phyloP scores from a whole-genome alignment of 2,113 vertebrate genomes.

The Ptychochromis oligacanthus region DNA sequence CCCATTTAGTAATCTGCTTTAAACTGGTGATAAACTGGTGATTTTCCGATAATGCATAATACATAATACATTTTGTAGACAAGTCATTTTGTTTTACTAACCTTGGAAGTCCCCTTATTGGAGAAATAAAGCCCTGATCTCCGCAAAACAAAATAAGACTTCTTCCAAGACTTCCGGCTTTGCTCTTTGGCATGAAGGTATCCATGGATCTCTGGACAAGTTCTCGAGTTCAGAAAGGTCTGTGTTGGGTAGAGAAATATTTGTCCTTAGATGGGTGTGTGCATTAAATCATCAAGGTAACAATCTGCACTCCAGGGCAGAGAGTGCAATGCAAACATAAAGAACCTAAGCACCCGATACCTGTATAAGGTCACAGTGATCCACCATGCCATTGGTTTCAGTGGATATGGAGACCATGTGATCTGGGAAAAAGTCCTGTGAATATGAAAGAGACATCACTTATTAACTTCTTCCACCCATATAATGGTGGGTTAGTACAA shows the following conservation, averaged over 20 bases:
- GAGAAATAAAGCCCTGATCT: constrained; percentile 98
- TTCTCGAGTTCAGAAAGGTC: constrained; percentile 94
- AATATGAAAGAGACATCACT: constrained; percentile 41
- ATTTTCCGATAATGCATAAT: background rate
- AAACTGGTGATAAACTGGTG: background rate
- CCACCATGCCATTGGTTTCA: constrained; percentile 86
- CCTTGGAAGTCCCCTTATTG: constrained; percentile 96
- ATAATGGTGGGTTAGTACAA: background rate
- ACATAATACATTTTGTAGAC: background rate
- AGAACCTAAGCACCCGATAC: constrained; percentile 70
- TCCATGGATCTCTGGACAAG: constrained; percentile 94
- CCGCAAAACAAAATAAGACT: constrained; percentile 92
- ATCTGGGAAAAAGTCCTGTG: constrained; percentile 95
- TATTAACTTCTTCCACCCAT: background rate
- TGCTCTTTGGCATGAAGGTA: constrained; percentile 93
- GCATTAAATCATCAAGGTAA: background rate
- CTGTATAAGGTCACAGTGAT: constrained; percentile 90
- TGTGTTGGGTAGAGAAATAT: constrained; percentile 72
- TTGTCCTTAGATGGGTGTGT: background rate
- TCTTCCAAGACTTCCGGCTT: constrained; percentile 95
- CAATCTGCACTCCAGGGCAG: background rate
- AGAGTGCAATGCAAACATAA: constrained; percentile 8
- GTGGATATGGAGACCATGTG: constrained; percentile 92
- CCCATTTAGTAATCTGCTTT: background rate
- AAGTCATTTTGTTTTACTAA: constrained; percentile 64